Evolutionary conservation across 2,113 vertebrate species (phyloP), one percentile per base, ranked within the genome.

Genomic region (Siphamia tubifer): DNA sequence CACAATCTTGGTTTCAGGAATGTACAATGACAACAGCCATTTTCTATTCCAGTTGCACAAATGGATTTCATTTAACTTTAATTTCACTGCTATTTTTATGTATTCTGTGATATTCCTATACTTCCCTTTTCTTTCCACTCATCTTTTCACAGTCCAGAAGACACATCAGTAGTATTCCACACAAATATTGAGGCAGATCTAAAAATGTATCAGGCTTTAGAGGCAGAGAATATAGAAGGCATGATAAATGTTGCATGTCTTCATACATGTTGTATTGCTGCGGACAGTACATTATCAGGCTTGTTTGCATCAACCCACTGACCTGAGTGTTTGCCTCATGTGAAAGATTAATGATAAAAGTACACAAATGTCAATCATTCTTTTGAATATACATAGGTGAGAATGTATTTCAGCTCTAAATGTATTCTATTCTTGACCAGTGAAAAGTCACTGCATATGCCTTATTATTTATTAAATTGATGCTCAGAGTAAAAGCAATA

Each of bases 281-380:
- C 4, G 51, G 72, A 24, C 63, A 24, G 52, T 67, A 24, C 55
- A 70, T 71, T 58, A 71, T 63, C 66, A 43, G 6, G 19, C 28
- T 38, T n/a, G 5, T 1, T 20, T 35, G 47, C 30, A 43, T 62
- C 48, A 55, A 65, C 61, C 25, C 30, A 61, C 4, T 74, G 77
- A 61, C 64, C 69, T 15, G 38, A 44, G 43, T 61, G 54, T 70
- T 80, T 80, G 54, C 54, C 66, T 61, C 68, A 34, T 43, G 34
- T 77, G 15, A 74, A 71, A 74, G 6, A 71, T 78, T 71, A 12
- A 77, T 75, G 39, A 13, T n/a, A 15, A 32, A 68, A 57, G 35
- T 9, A n/a, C 38, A 43, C 3, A 21, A 38, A 34, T 27, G 56
- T 72, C 62, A 72, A 17, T 67, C 49, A 64, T 3, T 2, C 3